Conservation (phyloP, 2,797 vertebrate species). For the Macropus fuliginosus region DNA sequence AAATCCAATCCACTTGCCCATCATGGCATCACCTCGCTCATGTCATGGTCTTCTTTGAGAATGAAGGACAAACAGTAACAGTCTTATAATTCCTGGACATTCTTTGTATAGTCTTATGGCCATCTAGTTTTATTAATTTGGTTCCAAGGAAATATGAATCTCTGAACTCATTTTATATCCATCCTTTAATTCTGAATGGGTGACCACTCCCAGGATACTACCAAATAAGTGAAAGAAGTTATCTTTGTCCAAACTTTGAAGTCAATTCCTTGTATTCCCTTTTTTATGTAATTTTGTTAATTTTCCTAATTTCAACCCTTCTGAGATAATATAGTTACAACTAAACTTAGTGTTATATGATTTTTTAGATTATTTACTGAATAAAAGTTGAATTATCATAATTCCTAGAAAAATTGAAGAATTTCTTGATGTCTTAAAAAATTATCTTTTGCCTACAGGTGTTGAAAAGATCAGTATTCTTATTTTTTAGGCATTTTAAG, state of each 20-base stretch:
- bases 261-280: conserved; percentile 23
- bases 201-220: neutral
- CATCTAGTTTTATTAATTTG: neutral
- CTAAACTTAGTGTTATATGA: neutral
- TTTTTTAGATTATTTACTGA: neutral
- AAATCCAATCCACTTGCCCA: too few species aligned
- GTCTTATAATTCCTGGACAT: conserved; percentile 22
- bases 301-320: conserved; percentile 25
- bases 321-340: conserved; percentile 8
- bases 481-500: neutral
- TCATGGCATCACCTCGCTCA: too few species aligned
- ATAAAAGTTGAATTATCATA: conserved; percentile 43
- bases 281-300: conserved; percentile 24
- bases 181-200: conserved; percentile 17
- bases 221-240: neutral
- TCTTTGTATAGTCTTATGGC: conserved; percentile 1
- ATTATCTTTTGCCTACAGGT: conserved; percentile 39
- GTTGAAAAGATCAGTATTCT: conserved; percentile 25
- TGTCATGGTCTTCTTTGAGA: too few species aligned
- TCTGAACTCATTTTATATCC: conserved; percentile 29
- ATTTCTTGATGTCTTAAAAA: conserved; percentile 17
- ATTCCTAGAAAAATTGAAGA: conserved; percentile 16
- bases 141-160: conserved; percentile 12
- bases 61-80: too few species aligned
- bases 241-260: conserved; percentile 43